Evolutionary conservation across 2,888 invertebrate species (phyloP), one percentile per base, ranked within the genome.

Genomic region (Lycaena phlaeas): DNA sequence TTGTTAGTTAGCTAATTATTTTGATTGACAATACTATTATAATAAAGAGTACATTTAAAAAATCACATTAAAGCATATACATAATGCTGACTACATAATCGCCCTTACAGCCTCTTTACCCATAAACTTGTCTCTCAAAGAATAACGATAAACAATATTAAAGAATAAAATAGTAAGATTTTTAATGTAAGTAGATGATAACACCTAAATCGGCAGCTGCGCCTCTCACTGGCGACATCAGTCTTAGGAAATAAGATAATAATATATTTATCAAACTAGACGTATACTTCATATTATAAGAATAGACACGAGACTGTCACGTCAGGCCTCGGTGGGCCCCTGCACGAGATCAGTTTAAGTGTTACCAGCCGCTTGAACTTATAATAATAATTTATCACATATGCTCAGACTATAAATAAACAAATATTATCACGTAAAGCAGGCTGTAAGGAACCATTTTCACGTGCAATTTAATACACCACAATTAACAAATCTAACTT

Each of bases 1-100:
- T 79, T 81, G 85, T 85, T 85, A 85, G 84, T 85, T 74, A 57
- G 69, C 81, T 82, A 84, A 81, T 79, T 68, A 76, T 75, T 78
- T 78, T 73, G 75, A 76, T 74, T 76, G 79, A 81, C 81, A 79
- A 78, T 72, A 76, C 79, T 84, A 84, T 72, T 79, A 81, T 73
- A 75, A 81, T 81, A 79, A 81, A 73, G 84, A 84, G 84, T 84
- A 84, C 84, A 82, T 81, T 79, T 77, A 79, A 82, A 82, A 84
- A 85, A 85, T 85, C 85, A 85, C 85, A 85, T 82, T 84, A 82
- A 85, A 85, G 85, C 84, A 85, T 84, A 85, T 82, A 82, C 77
- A 84, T 85, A 85, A 82, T 84, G 82, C 82, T 84, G 85, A 85
- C 85, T 85, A 85, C 84, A 81, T 76, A 78, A 71, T 65, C 56